Conservation (phyloP, 2,797 vertebrate species). For the Enoplosus armatus region DNA sequence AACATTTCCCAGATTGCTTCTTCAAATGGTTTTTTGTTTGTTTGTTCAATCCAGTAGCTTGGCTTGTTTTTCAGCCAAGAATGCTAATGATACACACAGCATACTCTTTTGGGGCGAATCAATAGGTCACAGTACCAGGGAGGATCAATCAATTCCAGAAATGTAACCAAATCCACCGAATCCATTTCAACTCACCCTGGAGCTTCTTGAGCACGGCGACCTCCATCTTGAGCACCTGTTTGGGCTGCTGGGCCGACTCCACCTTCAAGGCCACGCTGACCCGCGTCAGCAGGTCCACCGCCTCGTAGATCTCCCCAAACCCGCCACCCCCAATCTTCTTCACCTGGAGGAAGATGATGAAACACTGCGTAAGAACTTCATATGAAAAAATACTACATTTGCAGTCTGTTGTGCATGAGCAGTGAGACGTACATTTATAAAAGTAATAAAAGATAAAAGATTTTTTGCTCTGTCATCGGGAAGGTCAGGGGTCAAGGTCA, state of each 20-base stretch:
- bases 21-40: not conserved
- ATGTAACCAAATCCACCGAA: conserved; percentile 51
- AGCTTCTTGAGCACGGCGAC: conserved; percentile 98
- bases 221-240: conserved; percentile 99
- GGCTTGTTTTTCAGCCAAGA: conserved; percentile 1
- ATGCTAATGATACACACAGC: conserved; percentile 2
- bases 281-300: conserved; percentile 93
- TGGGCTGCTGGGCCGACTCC: conserved; percentile 98
- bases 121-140: conserved; percentile 29
- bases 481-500: conserved; percentile 1
- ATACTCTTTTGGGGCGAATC: conserved; percentile 11
- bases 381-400: not conserved
- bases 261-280: conserved; percentile 97
- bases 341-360: conserved; percentile 76
- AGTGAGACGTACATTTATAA: no score
- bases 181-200: conserved; percentile 90
- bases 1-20: conserved; percentile 12
- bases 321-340: conserved; percentile 99
- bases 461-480: not conserved
- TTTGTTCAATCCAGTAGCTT: not conserved
- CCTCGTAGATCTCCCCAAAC: conserved; percentile 99
- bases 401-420: not conserved
- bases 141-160: conserved; percentile 38
- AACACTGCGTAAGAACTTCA: not conserved
- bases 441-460: not conserved